Percentiles rank a stretch among this genome's conserved stretches.
Conservation (phyloP, 2,113 vertebrate genomes). For the Excalfactoria chinensis region DNA sequence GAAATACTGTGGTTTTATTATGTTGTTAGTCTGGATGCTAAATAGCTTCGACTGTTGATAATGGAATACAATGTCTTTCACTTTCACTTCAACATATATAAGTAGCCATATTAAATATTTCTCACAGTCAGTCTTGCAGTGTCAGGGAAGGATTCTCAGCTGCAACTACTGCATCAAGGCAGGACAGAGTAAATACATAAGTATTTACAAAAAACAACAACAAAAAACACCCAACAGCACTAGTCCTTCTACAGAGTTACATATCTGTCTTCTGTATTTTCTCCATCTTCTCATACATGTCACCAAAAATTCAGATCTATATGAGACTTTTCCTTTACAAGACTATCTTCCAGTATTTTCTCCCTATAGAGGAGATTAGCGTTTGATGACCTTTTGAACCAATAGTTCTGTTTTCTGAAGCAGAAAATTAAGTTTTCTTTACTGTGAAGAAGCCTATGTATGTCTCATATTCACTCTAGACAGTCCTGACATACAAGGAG, state of each 20-base stretch:
- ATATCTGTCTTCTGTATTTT: neutral
- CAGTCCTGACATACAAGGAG: constrained; percentile 2
- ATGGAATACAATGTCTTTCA: neutral
- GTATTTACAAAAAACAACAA: neutral
- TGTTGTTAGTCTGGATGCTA: neutral
- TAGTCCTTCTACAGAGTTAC: neutral
- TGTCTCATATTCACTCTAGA: neutral
- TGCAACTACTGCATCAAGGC: neutral
- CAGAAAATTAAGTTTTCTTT: constrained; percentile 65
- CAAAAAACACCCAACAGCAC: neutral
- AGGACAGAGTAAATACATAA: neutral
- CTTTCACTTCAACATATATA: neutral
- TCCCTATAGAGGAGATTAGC: neutral
- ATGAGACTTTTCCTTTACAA: neutral
- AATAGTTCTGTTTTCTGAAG: constrained; percentile 58
- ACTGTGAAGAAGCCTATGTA: neutral
- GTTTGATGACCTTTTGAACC: constrained; percentile 41
- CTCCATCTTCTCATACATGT: neutral
- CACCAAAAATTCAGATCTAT: neutral
- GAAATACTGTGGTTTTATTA: neutral
- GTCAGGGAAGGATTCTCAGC: neutral
- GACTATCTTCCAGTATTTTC: neutral
- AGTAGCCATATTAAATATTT: neutral
- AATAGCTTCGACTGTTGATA: neutral
- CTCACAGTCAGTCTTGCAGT: neutral